Evolutionary conservation across 2,113 vertebrate genomes (phyloP), one percentile per base, ranked within the genome.

Genomic region (Tricholaema leucomelas): DNA sequence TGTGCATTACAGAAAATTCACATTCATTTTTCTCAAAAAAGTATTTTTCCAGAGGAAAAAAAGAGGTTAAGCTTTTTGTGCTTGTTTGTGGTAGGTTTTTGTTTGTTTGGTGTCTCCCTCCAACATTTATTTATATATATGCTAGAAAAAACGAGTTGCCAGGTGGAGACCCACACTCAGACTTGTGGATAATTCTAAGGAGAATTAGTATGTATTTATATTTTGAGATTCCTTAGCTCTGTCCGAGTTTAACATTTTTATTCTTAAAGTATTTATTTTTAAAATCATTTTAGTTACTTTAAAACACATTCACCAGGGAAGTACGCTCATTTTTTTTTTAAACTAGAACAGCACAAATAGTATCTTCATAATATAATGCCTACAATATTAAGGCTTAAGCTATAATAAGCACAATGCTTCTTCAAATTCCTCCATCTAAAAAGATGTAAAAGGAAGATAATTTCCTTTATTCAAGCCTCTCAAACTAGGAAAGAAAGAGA

Each of bases 401-500:
- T 91, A 71, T 90, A 89, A 87, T 77, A 93, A 94, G 91, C 86
- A 93, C 46, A 90, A 82, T 85, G 90, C 16, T 95, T 80, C 82
- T 96, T 96, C 93, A 80, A 63, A 81, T 70, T 87, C 33, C 48
- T 25, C 15, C 46, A 38, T 77, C 19, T 48, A 76, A 35, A 46
- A 46, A 24, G 14, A n/a, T 21, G 46, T 21, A 21, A 70, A 92
- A 72, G 65, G 76, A 71, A 84, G 33, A 58, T 91, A 38, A 74
- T 97, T 95, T 93, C 89, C 91, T 87, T 24, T 92, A 93, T 88
- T 96, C 89, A 85, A 44, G 71, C 72, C 78, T 89, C 71, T 84
- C 23, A 2, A 85, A 71, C 46, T 44, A 63, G 91, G 65, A 81
- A 91, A 88, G 44, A 81, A 91, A 88, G 44, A 48, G 70, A 89